Evolutionary conservation across 2,797 vertebrate genomes (phyloP).

Genomic region (Anguilla marmorata): DNA sequence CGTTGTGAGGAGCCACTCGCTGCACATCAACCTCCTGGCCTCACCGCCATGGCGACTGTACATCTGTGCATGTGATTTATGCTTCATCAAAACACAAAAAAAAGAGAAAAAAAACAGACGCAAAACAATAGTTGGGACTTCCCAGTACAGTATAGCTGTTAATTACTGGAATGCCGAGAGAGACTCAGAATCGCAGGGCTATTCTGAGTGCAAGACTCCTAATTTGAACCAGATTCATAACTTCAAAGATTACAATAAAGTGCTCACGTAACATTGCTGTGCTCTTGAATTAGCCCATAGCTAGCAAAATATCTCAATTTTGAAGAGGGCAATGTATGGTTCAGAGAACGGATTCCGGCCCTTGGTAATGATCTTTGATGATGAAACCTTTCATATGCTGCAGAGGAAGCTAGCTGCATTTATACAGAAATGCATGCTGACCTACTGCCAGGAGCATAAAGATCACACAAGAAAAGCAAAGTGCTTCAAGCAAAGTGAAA

Average conservation of each 20-base stretch:
- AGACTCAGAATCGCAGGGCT: background rate
- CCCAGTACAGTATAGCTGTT: background rate
- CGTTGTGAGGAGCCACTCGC: background rate
- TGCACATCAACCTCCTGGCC: background rate
- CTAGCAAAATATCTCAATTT: background rate
- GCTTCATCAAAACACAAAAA: background rate
- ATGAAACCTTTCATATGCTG: background rate
- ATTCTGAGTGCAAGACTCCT: background rate
- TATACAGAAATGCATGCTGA: background rate
- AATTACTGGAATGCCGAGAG: background rate
- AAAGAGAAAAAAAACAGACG: too few species aligned
- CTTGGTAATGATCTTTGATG: background rate
- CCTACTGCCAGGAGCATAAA: background rate
- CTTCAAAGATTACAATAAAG: background rate
- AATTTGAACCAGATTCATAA: background rate
- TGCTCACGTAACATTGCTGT: background rate
- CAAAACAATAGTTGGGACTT: background rate
- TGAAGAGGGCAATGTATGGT: background rate
- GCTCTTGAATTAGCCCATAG: too few species aligned
- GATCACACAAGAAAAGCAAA: background rate
- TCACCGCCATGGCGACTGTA: background rate
- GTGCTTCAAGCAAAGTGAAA: background rate
- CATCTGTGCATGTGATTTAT: background rate
- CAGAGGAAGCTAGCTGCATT: background rate
- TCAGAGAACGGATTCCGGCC: background rate